Conservation (phyloP, 2,797 vertebrate genomes). For the Scarus forsteni region DNA sequence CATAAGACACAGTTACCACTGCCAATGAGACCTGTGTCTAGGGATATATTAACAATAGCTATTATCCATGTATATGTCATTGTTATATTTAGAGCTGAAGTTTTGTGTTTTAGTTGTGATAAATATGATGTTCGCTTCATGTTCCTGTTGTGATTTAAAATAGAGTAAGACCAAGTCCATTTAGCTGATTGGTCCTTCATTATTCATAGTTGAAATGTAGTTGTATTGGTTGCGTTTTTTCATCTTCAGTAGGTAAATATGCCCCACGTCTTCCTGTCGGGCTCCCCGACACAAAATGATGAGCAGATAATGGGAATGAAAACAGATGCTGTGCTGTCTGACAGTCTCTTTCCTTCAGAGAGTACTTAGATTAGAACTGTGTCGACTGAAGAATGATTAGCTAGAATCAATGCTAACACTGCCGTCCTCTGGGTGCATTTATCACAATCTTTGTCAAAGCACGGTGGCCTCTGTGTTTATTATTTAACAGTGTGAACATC, state of each 20-base stretch:
- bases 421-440: slow-evolving; percentile 40
- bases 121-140: too few species aligned
- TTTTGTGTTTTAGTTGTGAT: too few species aligned
- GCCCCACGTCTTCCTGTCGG: slow-evolving; percentile 23
- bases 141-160: too few species aligned
- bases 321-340: slow-evolving; percentile 37
- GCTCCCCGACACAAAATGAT: slow-evolving; percentile 36
- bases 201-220: too few species aligned
- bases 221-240: too few species aligned
- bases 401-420: slow-evolving; percentile 61
- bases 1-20: too few species aligned
- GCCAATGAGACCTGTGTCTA: too few species aligned
- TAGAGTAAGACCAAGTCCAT: too few species aligned
- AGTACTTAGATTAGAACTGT: slow-evolving; percentile 46
- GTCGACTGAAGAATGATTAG: slow-evolving; percentile 46
- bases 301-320: slow-evolving; percentile 56
- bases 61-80: too few species aligned
- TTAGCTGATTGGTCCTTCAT: too few species aligned
- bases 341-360: slow-evolving; percentile 54
- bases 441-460: slow-evolving; percentile 50
- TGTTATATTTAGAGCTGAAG: too few species aligned
- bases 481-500: slow-evolving; percentile 21
- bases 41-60: too few species aligned
- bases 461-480: slow-evolving; percentile 10
- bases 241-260: background rate